phyloP scores from a whole-genome alignment of 2,888 invertebrate species.

The Belgica antarctica region DNA sequence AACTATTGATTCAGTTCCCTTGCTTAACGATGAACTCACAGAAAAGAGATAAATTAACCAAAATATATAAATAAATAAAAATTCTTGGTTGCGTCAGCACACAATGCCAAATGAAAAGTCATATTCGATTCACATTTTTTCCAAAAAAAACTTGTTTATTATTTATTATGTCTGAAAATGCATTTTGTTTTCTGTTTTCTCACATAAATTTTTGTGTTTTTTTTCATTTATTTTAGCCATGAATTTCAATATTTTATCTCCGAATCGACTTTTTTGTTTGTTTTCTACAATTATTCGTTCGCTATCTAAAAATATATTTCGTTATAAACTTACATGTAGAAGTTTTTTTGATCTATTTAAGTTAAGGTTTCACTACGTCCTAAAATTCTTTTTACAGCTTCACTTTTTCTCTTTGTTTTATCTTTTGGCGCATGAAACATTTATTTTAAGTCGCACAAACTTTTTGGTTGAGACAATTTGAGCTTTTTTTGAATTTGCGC shows the following conservation, averaged over 20 bases:
- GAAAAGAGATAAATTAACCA: slow-evolving; percentile 1
- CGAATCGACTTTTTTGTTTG: not conserved
- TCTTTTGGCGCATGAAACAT: slow-evolving; percentile 19
- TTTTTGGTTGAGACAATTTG: slow-evolving; percentile 12
- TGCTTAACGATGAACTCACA: slow-evolving; percentile 7
- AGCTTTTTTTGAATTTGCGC: not conserved
- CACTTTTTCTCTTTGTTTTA: not conserved
- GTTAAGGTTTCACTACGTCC: not conserved
- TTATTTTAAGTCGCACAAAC: slow-evolving; percentile 12
- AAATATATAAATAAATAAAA: slow-evolving; percentile 34
- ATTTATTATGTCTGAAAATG: slow-evolving; percentile 19
- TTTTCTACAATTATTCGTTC: slow-evolving; percentile 14
- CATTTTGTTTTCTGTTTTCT: not conserved
- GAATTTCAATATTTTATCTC: slow-evolving; percentile 21
- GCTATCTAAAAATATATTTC: slow-evolving; percentile 27
- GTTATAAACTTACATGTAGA: slow-evolving; percentile 24
- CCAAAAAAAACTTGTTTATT: slow-evolving; percentile 17
- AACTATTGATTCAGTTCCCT: too few relatives aligned
- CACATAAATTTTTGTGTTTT: slow-evolving; percentile 15
- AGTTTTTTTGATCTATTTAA: slow-evolving; percentile 16
- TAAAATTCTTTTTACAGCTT: slow-evolving; percentile 12
- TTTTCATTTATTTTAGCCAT: slow-evolving; percentile 22
- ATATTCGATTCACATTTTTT: not conserved
- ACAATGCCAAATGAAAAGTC: not conserved
- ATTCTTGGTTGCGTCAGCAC: not conserved